These are phyloP conservation scores for Crypturellus tataupa DNA, from an alignment of 2,797 vertebrate genomes.

Conservation along the genomic window DNA sequence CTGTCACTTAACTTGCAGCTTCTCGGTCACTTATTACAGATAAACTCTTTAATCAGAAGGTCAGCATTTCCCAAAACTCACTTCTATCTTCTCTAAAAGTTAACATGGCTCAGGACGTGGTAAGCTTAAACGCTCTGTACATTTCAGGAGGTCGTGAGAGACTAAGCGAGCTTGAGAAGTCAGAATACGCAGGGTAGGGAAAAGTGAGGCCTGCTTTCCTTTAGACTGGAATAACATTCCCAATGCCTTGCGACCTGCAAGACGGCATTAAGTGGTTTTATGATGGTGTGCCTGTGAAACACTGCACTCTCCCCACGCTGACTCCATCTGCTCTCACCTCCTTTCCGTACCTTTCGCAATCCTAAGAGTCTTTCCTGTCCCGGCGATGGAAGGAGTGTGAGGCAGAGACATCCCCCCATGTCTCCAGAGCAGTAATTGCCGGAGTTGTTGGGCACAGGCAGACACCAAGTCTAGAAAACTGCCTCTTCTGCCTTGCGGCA, in stretches of 20 bases:
- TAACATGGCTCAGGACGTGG: not conserved
- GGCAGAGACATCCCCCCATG: conserved; percentile 38
- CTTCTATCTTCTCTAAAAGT: not conserved
- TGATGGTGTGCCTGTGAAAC: not conserved
- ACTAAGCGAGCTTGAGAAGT: not conserved
- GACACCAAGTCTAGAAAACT: conserved; percentile 52
- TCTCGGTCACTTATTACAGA: not conserved
- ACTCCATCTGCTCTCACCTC: conserved; percentile 28
- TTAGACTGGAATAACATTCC: conserved; percentile 1
- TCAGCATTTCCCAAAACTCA: not conserved
- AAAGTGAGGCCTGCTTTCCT: not conserved
- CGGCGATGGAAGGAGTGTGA: conserved; percentile 45
- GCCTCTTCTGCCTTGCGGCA: conserved; percentile 48
- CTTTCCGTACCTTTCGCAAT: conserved; percentile 28
- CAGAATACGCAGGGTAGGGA: not conserved
- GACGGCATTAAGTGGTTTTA: not conserved
- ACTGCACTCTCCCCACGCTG: not conserved
- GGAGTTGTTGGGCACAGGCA: conserved; percentile 37
- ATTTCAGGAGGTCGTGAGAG: not conserved
- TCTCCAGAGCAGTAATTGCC: conserved; percentile 18
- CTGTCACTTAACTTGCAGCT: not conserved
- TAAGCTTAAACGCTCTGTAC: not conserved
- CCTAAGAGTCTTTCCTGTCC: conserved; percentile 25
- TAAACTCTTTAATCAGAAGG: not conserved
- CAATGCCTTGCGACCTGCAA: not conserved